These are phyloP conservation scores for Cataglyphis albicans DNA, from an alignment of 2,888 invertebrate genomes.

Conservation along the genomic window DNA sequence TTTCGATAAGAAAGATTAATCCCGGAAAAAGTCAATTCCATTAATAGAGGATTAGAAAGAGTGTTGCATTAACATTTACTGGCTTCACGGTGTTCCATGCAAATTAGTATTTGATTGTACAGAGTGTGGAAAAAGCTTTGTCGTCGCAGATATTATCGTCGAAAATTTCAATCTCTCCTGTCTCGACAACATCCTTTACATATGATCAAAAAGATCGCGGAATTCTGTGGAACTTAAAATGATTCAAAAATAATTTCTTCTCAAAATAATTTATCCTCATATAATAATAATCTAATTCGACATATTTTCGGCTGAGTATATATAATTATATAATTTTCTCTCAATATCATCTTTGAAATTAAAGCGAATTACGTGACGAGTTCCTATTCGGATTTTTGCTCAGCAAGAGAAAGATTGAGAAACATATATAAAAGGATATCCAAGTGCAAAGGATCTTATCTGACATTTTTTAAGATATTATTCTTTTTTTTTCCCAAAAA, in stretches of 20 bases:
- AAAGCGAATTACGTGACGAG: neutral
- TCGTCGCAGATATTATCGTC: constrained; percentile 1
- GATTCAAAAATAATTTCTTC: neutral
- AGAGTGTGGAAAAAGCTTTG: constrained; percentile 35
- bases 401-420: neutral
- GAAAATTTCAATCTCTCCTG: constrained; percentile 26
- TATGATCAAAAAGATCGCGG: neutral
- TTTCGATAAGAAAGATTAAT: constrained; percentile 19
- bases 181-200: constrained; percentile 3
- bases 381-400: neutral
- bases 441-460: neutral
- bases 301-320: neutral
- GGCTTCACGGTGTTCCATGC: constrained; percentile 60
- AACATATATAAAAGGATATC: neutral
- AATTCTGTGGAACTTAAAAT: neutral
- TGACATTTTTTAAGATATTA: neutral
- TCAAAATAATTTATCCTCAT: neutral
- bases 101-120: constrained; percentile 68
- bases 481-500: too few relatives aligned
- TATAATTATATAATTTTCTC: neutral
- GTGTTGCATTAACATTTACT: constrained; percentile 65
- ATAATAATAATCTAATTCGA: neutral
- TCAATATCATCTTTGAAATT: neutral
- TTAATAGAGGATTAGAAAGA: constrained; percentile 26
- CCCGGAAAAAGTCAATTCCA: constrained; percentile 12